Percentiles rank a stretch among this genome's conserved stretches.
These are phyloP conservation scores for Darwinula stevensoni DNA, from an alignment of 2,888 invertebrate genomes.

Conservation along the genomic window DNA sequence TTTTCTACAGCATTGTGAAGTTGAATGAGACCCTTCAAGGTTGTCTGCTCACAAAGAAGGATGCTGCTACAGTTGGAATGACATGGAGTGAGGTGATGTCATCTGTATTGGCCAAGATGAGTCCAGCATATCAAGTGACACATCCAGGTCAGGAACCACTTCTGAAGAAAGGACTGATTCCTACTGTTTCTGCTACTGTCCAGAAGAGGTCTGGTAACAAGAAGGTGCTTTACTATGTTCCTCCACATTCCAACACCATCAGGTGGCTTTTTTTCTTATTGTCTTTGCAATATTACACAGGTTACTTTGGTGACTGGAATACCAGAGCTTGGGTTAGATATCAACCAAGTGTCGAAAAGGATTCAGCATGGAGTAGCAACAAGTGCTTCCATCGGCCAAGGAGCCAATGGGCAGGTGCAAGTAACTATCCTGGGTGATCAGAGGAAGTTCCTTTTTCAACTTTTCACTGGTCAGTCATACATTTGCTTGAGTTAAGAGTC, in stretches of 20 bases:
- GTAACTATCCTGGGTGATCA: constrained; percentile 1
- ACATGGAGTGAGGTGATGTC: constrained; percentile 40
- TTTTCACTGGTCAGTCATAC: background rate
- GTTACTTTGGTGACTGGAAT: background rate
- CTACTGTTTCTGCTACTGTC: constrained; percentile 43
- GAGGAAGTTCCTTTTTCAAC: background rate
- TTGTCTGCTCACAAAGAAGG: constrained; percentile 16
- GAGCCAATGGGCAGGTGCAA: background rate
- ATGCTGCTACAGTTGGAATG: constrained; percentile 14
- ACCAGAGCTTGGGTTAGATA: constrained; percentile 1
- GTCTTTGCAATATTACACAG: too few relatives aligned
- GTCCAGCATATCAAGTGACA: constrained; percentile 30
- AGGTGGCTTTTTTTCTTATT: too few relatives aligned
- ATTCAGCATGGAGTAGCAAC: constrained; percentile 1
- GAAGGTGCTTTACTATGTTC: constrained; percentile 42
- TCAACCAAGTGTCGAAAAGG: background rate
- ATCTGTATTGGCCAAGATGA: constrained; percentile 34
- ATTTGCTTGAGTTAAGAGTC: background rate
- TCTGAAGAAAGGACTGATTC: constrained; percentile 33
- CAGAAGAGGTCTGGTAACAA: constrained; percentile 56
- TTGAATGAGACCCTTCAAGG: too few relatives aligned
- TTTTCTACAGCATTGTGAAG: too few relatives aligned
- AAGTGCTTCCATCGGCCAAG: background rate
- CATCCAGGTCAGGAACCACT: constrained; percentile 19
- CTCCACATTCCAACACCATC: too few relatives aligned